Evolutionary conservation across 2,888 invertebrate genomes (phyloP).

Genomic region (Creontiades dilutus): DNA sequence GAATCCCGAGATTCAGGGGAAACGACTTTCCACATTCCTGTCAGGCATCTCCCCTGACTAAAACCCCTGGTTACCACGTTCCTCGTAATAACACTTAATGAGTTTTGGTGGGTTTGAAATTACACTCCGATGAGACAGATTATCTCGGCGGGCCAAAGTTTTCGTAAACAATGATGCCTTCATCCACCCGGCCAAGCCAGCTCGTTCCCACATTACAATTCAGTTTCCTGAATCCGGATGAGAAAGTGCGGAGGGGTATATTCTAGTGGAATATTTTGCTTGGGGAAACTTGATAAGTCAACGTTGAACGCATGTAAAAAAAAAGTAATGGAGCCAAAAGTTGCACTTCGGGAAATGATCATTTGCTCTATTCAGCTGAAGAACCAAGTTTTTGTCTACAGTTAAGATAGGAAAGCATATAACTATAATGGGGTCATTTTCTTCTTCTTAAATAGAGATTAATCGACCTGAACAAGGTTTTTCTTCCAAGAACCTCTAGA

Average conservation of each 20-base stretch:
- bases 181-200: not conserved
- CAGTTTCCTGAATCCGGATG: conserved; percentile 4
- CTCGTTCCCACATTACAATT: conserved; percentile 27
- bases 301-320: not conserved
- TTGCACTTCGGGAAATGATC: too few species aligned
- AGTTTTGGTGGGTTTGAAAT: conserved; percentile 42
- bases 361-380: too few species aligned
- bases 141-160: conserved; percentile 23
- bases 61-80: conserved; percentile 36
- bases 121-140: conserved; percentile 39
- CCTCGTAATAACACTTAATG: conserved; percentile 38
- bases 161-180: conserved; percentile 38
- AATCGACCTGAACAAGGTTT: too few species aligned
- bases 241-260: not conserved
- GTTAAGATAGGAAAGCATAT: too few species aligned
- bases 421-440: too few species aligned
- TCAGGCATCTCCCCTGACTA: not conserved
- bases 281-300: not conserved
- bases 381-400: too few species aligned
- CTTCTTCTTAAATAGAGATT: too few species aligned
- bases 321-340: too few species aligned
- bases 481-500: too few species aligned
- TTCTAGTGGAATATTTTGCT: not conserved
- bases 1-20: not conserved
- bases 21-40: conserved; percentile 21